Evolutionary conservation across 2,888 invertebrate genomes (phyloP), one percentile per base, ranked within the genome.

Genomic region (Abscondita cerata): DNA sequence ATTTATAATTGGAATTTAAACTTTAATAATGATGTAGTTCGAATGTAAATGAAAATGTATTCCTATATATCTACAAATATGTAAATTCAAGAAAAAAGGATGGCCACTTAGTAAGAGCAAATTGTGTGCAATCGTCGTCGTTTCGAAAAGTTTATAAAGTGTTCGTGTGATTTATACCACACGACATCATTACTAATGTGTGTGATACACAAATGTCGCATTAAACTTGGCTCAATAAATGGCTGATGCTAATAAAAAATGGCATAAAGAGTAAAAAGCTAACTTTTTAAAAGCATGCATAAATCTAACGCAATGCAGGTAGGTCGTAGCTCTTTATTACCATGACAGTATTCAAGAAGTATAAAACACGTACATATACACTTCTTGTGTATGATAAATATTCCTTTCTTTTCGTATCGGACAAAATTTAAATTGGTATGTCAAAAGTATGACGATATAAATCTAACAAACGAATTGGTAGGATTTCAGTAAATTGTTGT

Each of bases 301-400:
- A 20, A 48, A 48, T 25, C 20, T 12, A 20, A 34, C 34, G 25
- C 44, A 58, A 57, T 50, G 51, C 41, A 15, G 40, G 20, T 41
- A 58, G 25, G 41, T 46, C 36, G 46, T 51, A 34, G 51, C 41
- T 58, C 58, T 58, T 46, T 52, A 44, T 51, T 58, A 58, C 36
- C 33, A 34, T 47, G 44, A 58, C 44, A 41, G 44, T 44, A 15
- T 44, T 34, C 51, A 18, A 52, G 41, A 20, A 51, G 41, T 31
- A 57, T 20, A 40, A 57, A 58, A 33, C 25, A 52, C 47, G 15
- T 40, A 40, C 6, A 15, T 15, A 31, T 36, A 25, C 11, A 19
- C 48, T 40, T 48, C 33, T 54, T 54, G 33, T 59, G 50, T 38
- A 59, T 50, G 53, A 59, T 50, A 52, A 54, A 53, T 50, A 34